phyloP scores from a whole-genome alignment of 1,140 invertebrate genomes.

The Manduca sexta region DNA sequence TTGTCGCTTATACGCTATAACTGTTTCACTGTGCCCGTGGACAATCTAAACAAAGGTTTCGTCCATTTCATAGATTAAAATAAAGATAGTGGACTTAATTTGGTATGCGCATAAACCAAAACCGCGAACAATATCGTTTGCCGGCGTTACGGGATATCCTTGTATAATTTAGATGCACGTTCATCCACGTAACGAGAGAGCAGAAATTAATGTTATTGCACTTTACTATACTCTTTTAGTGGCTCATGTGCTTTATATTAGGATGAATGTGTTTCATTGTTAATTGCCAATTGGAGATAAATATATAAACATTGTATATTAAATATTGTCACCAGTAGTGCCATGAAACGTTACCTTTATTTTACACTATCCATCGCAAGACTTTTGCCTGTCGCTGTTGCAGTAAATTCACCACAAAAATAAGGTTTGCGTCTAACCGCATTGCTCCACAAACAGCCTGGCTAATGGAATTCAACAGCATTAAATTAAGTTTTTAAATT shows the following conservation, averaged over 20 bases:
- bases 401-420: not conserved
- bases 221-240: not conserved
- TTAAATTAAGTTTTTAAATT: constrained; percentile 36
- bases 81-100: constrained; percentile 1
- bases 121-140: constrained; percentile 1
- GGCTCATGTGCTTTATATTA: not conserved
- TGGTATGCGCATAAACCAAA: constrained; percentile 3
- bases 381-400: too few species aligned
- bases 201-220: constrained; percentile 15
- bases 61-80: not conserved
- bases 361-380: too few species aligned
- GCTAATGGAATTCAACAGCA: constrained; percentile 27
- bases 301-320: too few species aligned
- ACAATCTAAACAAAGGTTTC: too few species aligned
- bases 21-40: too few species aligned
- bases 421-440: constrained; percentile 11
- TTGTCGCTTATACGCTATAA: too few species aligned
- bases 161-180: constrained; percentile 19
- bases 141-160: constrained; percentile 7
- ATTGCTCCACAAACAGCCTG: constrained; percentile 29
- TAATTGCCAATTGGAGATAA: too few species aligned
- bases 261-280: too few species aligned
- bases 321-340: too few species aligned
- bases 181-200: constrained; percentile 8
- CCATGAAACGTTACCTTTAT: too few species aligned